These are phyloP conservation scores for Albula goreensis DNA, from an alignment of 2,113 vertebrate genomes.

Conservation along the genomic window DNA sequence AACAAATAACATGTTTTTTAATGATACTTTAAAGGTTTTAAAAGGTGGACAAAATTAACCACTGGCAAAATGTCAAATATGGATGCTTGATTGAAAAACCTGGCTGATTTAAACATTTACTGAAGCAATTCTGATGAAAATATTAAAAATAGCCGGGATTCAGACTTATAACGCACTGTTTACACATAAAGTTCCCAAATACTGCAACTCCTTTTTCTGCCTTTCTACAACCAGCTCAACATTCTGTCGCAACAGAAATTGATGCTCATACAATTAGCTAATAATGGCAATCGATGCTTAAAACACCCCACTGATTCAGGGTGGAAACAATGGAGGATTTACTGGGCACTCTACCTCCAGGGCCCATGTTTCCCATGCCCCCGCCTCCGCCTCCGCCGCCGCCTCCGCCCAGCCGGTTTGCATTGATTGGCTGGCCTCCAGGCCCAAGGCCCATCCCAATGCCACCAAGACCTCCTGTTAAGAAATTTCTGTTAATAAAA, in stretches of 20 bases:
- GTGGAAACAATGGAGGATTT: background rate
- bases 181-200: background rate
- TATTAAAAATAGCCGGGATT: too few species aligned
- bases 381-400: constrained; percentile 77
- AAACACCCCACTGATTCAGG: background rate
- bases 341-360: constrained; percentile 77
- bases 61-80: too few species aligned
- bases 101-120: too few species aligned
- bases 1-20: too few species aligned
- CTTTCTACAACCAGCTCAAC: background rate
- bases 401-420: constrained; percentile 82
- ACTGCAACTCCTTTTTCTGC: background rate
- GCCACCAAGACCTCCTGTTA: constrained; percentile 88
- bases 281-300: background rate
- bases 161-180: too few species aligned
- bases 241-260: background rate
- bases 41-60: too few species aligned
- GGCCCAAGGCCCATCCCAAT: constrained; percentile 97
- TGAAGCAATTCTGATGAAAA: too few species aligned
- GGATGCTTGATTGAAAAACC: too few species aligned
- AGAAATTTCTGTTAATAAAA: background rate
- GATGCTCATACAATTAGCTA: background rate
- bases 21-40: too few species aligned
- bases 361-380: constrained; percentile 84
- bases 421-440: constrained; percentile 93